These are phyloP conservation scores for Sorex maritimensis DNA, from an alignment of 2,797 vertebrate species.

Conservation along the genomic window DNA sequence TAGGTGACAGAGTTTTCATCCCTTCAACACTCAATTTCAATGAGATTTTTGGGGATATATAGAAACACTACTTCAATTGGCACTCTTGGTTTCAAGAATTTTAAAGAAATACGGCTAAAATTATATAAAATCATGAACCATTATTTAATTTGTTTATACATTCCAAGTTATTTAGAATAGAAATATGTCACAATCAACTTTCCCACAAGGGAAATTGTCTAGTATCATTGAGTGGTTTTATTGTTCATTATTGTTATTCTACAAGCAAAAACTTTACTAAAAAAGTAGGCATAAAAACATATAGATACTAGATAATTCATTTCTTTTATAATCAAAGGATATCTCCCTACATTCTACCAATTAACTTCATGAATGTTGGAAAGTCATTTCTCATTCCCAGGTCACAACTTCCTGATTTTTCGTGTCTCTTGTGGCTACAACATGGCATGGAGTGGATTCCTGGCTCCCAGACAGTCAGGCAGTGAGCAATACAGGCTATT, in stretches of 20 bases:
- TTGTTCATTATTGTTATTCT: slow-evolving; percentile 57
- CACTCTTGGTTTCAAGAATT: background rate
- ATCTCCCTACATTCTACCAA: background rate
- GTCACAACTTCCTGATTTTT: background rate
- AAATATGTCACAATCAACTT: slow-evolving; percentile 7
- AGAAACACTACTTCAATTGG: background rate
- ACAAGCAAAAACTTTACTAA: slow-evolving; percentile 62
- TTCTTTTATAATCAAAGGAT: slow-evolving; percentile 55
- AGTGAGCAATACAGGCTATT: background rate
- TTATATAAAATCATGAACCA: background rate
- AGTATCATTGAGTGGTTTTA: slow-evolving; percentile 11
- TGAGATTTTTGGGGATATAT: slow-evolving; percentile 46
- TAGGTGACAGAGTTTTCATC: slow-evolving; percentile 51
- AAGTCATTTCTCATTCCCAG: background rate
- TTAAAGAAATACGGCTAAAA: slow-evolving; percentile 42
- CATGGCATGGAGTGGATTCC: background rate
- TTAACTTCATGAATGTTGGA: background rate
- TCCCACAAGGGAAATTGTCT: slow-evolving; percentile 49
- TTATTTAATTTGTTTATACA: slow-evolving; percentile 66
- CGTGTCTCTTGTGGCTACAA: background rate
- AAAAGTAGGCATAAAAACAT: slow-evolving; percentile 43
- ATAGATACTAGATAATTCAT: background rate
- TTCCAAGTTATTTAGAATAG: slow-evolving; percentile 40
- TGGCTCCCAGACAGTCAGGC: background rate
- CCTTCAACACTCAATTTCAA: slow-evolving; percentile 52